Evolutionary conservation across 2,113 vertebrate species (phyloP), one percentile per base, ranked within the genome.

Genomic region (Lethenteron reissneri): DNA sequence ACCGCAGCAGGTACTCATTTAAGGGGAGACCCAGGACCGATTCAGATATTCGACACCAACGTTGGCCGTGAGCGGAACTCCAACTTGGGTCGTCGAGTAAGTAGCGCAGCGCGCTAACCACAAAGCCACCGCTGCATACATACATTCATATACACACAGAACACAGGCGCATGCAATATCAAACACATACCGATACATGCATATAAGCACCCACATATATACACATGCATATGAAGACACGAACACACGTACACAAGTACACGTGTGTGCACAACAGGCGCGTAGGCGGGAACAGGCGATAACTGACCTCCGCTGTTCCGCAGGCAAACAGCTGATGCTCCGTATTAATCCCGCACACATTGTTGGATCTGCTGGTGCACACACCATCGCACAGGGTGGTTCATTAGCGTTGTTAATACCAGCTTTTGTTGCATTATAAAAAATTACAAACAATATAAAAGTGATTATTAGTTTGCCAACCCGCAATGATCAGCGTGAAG

Each of bases 311-410:
- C 68, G 85, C 72, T 0, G 87, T 86, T 58, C 94, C 94, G 62
- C 87, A 78, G 73, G 92, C 90, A 74, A 99, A 87, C 73, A 99
- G 81, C 72, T 89, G 85, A 79, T 99, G 94, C 3, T 82, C 80
- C 3, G 84, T 79, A 77, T 99, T 97, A 78, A 96, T 88, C 80
- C 94, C 90, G 59, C 94, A 97, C 57, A 83, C 88, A 2, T 90
- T 96, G 77, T 87, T 87, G 79, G 89, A 88, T 70, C 94, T 99
- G 73, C 10, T 79, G 79, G 1, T 41, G 5, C 41, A 41, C 41
- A 41, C 41, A 7, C 41, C 41, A 41, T 41, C 41, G 1, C 41
- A 41, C 41, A 41, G 41, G 41, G 41, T 41, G 41, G 41, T 41
- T 41, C 41, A 41, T 41, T 41, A 41, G 6, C 41, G 7, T 5